phyloP scores from a whole-genome alignment of 2,797 vertebrate genomes.

The Chiroxiphia lanceolata region DNA sequence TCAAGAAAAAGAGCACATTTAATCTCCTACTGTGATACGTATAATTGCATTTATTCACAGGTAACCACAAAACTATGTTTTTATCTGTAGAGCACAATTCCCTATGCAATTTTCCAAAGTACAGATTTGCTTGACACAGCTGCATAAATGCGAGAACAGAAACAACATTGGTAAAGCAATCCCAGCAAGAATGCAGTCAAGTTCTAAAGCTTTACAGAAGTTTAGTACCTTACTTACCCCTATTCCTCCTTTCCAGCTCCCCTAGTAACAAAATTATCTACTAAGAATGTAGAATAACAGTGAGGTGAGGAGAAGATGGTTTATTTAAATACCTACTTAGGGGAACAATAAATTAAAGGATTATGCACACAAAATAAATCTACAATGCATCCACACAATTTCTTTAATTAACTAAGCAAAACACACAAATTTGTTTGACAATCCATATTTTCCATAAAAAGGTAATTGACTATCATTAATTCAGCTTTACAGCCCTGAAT shows the following conservation, averaged over 20 bases:
- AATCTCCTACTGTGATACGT: not conserved
- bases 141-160: not conserved
- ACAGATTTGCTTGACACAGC: not conserved
- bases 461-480: not conserved
- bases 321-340: not conserved
- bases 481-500: not conserved
- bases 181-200: not conserved
- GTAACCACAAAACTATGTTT: not conserved
- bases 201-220: not conserved
- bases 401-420: not conserved
- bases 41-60: constrained; percentile 47
- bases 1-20: constrained; percentile 15
- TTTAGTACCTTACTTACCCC: not conserved
- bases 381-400: not conserved
- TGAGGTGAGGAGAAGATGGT: not conserved
- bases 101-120: not conserved
- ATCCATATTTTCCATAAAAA: not conserved
- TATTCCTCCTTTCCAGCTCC: not conserved
- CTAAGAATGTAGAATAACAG: not conserved
- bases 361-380: not conserved
- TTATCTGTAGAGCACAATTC: not conserved
- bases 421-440: not conserved
- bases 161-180: not conserved
- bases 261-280: not conserved
- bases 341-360: not conserved